Percentiles rank a stretch among this genome's conserved stretches.
Evolutionary conservation across 2,888 invertebrate genomes (phyloP).

Genomic region (Archips crataeganus): DNA sequence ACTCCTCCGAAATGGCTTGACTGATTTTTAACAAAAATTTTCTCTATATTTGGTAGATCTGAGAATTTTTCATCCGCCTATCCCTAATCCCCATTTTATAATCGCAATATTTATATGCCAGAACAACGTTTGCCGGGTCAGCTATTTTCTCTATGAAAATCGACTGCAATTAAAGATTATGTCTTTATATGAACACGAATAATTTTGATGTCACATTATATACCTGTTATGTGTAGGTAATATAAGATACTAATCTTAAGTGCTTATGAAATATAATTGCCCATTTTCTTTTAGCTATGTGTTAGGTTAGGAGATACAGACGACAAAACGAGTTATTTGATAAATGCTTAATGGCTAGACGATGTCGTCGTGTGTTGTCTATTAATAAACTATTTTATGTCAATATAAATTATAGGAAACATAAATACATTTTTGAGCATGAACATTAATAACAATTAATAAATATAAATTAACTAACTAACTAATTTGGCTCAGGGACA

Average conservation of each 20-base stretch:
- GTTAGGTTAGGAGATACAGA: conserved; percentile 13
- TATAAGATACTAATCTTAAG: conserved; percentile 10
- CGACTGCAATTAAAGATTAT: conserved; percentile 18
- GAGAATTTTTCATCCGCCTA: no score
- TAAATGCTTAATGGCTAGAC: conserved; percentile 13
- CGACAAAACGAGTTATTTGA: conserved; percentile 34
- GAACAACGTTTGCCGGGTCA: no score
- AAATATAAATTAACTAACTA: no score
- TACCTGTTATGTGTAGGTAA: conserved; percentile 18
- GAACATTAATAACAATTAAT: neutral
- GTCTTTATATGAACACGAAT: conserved; percentile 8
- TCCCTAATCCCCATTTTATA: no score
- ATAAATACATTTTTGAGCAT: neutral
- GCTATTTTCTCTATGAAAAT: conserved; percentile 4
- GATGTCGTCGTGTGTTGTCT: conserved; percentile 2
- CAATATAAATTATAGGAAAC: neutral
- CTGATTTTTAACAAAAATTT: no score
- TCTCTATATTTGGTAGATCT: no score
- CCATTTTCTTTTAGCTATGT: conserved; percentile 32
- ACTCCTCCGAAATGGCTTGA: no score
- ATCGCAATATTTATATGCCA: no score
- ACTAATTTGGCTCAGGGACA: no score
- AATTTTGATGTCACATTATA: conserved; percentile 13
- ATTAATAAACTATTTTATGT: conserved; percentile 16
- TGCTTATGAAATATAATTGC: conserved; percentile 28